phyloP scores from a whole-genome alignment of 2,113 vertebrate species.

The Limanda limanda region DNA sequence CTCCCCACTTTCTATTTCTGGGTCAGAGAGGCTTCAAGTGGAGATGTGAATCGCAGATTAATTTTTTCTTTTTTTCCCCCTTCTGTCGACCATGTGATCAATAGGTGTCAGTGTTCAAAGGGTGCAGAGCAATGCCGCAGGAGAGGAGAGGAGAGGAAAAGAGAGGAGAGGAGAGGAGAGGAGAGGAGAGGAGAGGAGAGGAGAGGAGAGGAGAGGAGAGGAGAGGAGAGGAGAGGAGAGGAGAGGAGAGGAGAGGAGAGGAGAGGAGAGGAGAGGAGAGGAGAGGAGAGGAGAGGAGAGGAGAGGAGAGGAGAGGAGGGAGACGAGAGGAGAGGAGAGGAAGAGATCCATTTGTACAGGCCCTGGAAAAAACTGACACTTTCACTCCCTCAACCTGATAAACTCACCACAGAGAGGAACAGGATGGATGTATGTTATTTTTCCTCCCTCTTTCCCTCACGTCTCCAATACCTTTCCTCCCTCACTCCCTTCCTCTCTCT shows the following conservation, averaged over 20 bases:
- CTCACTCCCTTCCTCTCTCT: conserved; percentile 7
- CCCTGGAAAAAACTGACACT: conserved; percentile 49
- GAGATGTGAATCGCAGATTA: conserved; percentile 68
- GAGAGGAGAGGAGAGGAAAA: conserved; percentile 37
- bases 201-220: conserved; percentile 1
- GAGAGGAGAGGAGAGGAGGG: conserved; percentile 25
- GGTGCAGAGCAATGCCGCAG: conserved; percentile 43
- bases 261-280: not conserved
- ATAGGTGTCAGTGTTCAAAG: conserved; percentile 71
- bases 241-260: conserved; percentile 11
- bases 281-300: conserved; percentile 1
- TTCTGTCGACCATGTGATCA: conserved; percentile 65
- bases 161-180: conserved; percentile 12
- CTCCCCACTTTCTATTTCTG: conserved; percentile 60
- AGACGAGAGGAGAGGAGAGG: conserved; percentile 11
- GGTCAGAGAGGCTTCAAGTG: conserved; percentile 65
- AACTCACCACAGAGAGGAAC: conserved; percentile 58
- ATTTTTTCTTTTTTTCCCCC: conserved; percentile 24
- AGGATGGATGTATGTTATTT: conserved; percentile 67
- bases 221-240: conserved; percentile 26
- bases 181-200: not conserved
- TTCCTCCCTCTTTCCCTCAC: not conserved
- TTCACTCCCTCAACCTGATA: conserved; percentile 72
- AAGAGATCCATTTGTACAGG: conserved; percentile 53
- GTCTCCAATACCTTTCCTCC: conserved; percentile 2